Base-by-base conservation (phyloP, 2,797 vertebrate species). In the Coracias cyanogaster region DNA sequence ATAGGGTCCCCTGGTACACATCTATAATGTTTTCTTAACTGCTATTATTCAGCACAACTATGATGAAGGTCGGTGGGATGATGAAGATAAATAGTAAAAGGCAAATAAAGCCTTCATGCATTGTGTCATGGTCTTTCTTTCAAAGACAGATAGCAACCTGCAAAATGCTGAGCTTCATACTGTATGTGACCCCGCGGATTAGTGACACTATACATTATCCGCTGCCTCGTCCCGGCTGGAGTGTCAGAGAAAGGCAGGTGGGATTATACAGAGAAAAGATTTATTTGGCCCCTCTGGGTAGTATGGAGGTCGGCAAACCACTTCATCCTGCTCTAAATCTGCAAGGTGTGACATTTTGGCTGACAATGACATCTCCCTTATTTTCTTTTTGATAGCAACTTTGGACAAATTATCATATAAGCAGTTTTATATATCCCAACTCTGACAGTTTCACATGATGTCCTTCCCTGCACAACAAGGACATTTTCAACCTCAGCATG, bases 251-350 rank as follows among this genome's bases (percentile, higher is more conserved):
- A 62, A 86, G 41, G 24, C 76, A 54, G 13, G 48, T 64, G 77
- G 46, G 64, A 90, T 29, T 87, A 49, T 17, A 55, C 12, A 79
- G 39, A 19, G 21, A 28, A n/a, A 80, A 84, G 66, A 93, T 5
- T 31, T 70, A 77, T 31, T 60, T 61, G 84, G 62, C 52, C 80
- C 86, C 48, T 24, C 43, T 31, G 64, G 55, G 55, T 28, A 49
- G n/a, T 25, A 15, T 10, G 14, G 73, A 84, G 66, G 71, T 85
- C 84, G 20, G 77, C 13, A 74, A 94, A 94, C 90, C 67, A 54
- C 60, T 90, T 79, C 45, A 77, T 71, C 51, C 76, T 67, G 78
- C 80, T 89, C 62, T 89, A 93, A 96, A 91, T 90, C 91, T 72
- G 55, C 17, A 57, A 89, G 45, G 51, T 90, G 58, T 61, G 82